phyloP scores from a whole-genome alignment of 2,888 invertebrate genomes.

The Brachyptera putata region DNA sequence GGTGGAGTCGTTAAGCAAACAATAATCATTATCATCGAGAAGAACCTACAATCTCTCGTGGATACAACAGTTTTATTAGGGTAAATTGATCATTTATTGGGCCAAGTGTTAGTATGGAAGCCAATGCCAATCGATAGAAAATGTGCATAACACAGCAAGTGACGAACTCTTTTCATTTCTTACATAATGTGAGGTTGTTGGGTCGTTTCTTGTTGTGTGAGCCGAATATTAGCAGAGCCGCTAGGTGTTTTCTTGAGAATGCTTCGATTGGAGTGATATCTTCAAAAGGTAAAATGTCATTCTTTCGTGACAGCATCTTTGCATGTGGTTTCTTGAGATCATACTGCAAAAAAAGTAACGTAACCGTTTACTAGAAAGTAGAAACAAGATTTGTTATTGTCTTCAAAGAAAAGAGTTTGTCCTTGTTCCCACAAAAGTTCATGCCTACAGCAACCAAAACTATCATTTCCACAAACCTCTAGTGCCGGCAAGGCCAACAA shows the following conservation, averaged over 20 bases:
- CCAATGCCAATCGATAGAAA: no score
- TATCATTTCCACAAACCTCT: no score
- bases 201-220: constrained; percentile 94
- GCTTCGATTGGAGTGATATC: constrained; percentile 74
- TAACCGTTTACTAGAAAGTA: constrained; percentile 12
- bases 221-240: constrained; percentile 85
- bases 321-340: constrained; percentile 83
- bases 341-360: constrained; percentile 49
- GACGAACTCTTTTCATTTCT: constrained; percentile 28
- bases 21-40: no score
- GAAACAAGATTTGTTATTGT: not conserved
- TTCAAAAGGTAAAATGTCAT: constrained; percentile 91
- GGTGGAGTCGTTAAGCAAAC: no score
- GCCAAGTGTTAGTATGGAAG: no score
- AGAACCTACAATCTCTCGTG: no score
- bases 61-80: no score
- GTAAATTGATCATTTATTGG: no score
- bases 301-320: constrained; percentile 69
- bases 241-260: constrained; percentile 73
- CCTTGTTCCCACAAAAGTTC: no score
- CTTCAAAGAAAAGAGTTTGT: not conserved
- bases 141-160: no score
- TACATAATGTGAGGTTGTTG: constrained; percentile 82
- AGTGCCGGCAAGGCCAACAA: no score
- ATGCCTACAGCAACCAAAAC: no score